Evolutionary conservation across 30 jellyfish, hydroid and myxozoan species (phyloP).

Genomic region (Aurelia aurita): DNA sequence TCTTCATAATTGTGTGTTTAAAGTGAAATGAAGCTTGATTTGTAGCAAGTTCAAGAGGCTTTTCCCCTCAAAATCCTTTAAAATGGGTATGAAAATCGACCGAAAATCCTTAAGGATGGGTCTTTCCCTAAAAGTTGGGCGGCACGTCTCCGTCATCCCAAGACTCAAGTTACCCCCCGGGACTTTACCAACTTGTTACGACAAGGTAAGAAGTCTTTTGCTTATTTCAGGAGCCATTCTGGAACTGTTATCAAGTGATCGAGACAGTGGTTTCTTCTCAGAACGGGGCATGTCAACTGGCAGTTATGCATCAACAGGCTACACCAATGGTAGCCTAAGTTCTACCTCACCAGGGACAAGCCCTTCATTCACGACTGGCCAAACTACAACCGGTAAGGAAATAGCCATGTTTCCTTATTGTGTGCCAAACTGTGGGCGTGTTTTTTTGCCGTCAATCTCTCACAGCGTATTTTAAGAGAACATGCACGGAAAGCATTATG

Average conservation of each 20-base stretch:
- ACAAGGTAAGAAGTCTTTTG: too few species aligned
- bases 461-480: background rate
- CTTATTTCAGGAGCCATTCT: constrained; percentile 42
- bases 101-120: too few species aligned
- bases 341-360: constrained; percentile 72
- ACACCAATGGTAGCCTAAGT: constrained; percentile 44
- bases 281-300: constrained; percentile 63
- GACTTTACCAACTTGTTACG: too few species aligned
- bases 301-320: constrained; percentile 51
- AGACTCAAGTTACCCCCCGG: too few species aligned
- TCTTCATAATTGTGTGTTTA: too few species aligned
- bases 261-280: constrained; percentile 42
- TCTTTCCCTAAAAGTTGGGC: too few species aligned
- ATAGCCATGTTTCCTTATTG: background rate
- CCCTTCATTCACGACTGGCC: constrained; percentile 55
- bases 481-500: too few species aligned
- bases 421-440: background rate
- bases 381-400: constrained; percentile 29
- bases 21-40: too few species aligned
- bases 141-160: too few species aligned
- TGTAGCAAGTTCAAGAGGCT: too few species aligned
- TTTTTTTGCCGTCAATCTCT: background rate
- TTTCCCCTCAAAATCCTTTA: too few species aligned
- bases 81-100: too few species aligned
- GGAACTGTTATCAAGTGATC: constrained; percentile 44